Conservation (phyloP, 2,888 invertebrate species). For the Hipparchia semele region DNA sequence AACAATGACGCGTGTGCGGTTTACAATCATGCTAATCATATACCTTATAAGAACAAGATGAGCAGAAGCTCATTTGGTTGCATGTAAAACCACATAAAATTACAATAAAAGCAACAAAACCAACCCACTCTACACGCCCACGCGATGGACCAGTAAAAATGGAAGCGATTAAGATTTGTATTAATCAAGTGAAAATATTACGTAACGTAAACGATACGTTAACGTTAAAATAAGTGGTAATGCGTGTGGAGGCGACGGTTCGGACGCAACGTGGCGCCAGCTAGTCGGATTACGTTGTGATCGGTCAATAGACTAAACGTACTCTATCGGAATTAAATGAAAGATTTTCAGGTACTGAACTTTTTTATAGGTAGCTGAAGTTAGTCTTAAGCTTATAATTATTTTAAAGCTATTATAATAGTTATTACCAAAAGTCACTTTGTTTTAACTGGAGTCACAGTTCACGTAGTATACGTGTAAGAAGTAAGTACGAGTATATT, state of each 20-base stretch:
- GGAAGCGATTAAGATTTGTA: slow-evolving; percentile 22
- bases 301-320: slow-evolving; percentile 1
- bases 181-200: slow-evolving; percentile 20
- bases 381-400: not conserved
- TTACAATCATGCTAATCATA: slow-evolving; percentile 19
- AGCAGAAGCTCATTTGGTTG: slow-evolving; percentile 24
- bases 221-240: slow-evolving; percentile 4
- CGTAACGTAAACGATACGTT: slow-evolving; percentile 19
- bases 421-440: not conserved
- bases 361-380: not conserved
- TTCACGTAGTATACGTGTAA: too few relatives aligned
- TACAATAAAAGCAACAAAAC: slow-evolving; percentile 24
- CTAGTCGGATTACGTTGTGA: slow-evolving; percentile 13
- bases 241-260: slow-evolving; percentile 19
- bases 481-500: too few relatives aligned
- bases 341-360: not conserved
- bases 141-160: slow-evolving; percentile 18
- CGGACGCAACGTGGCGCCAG: slow-evolving; percentile 15
- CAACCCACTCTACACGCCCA: slow-evolving; percentile 13
- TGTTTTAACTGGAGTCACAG: not conserved
- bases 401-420: not conserved
- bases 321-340: slow-evolving; percentile 1
- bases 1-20: slow-evolving; percentile 1
- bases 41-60: slow-evolving; percentile 15
- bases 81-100: slow-evolving; percentile 20